A percentile compares a stretch with the other conserved stretches of the same genome.
phyloP scores from a whole-genome alignment of 2,113 vertebrate species.

The Gambusia holbrooki region DNA sequence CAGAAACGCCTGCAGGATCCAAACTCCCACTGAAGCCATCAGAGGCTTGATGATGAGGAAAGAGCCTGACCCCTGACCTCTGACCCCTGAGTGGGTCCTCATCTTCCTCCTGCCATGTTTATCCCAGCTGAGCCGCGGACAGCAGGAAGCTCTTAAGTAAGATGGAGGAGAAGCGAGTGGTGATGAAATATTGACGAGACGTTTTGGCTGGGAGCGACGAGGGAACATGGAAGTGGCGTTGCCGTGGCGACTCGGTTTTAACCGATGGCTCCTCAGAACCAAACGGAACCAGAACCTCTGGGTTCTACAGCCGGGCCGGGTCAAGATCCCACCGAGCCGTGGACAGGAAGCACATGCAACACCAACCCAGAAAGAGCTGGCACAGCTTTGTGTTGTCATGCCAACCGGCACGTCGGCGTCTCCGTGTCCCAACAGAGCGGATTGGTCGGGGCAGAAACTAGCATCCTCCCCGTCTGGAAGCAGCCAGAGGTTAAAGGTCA shows the following conservation, averaged over 20 bases:
- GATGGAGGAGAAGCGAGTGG: background rate
- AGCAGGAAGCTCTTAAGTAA: background rate
- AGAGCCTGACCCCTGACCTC: no score
- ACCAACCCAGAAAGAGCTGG: background rate
- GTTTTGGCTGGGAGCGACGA: background rate
- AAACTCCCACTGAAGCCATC: no score
- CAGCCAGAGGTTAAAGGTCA: background rate
- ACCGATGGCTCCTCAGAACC: background rate
- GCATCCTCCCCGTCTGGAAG: no score
- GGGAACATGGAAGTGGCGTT: background rate
- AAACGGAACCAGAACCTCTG: background rate
- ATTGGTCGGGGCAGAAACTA: background rate
- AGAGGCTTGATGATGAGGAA: no score
- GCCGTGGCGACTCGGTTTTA: background rate
- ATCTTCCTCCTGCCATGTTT: background rate
- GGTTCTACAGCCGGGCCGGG: background rate
- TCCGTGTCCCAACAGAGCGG: background rate
- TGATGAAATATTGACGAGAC: conserved; percentile 5
- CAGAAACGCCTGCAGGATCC: no score
- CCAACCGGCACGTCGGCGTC: background rate
- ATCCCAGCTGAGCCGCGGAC: background rate
- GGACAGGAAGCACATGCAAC: background rate
- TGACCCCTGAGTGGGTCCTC: no score
- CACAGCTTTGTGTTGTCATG: background rate
- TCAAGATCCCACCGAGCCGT: background rate